These are phyloP conservation scores for Ditylenchus weischeri DNA, from an alignment of 2,888 invertebrate genomes.

Conservation along the genomic window DNA sequence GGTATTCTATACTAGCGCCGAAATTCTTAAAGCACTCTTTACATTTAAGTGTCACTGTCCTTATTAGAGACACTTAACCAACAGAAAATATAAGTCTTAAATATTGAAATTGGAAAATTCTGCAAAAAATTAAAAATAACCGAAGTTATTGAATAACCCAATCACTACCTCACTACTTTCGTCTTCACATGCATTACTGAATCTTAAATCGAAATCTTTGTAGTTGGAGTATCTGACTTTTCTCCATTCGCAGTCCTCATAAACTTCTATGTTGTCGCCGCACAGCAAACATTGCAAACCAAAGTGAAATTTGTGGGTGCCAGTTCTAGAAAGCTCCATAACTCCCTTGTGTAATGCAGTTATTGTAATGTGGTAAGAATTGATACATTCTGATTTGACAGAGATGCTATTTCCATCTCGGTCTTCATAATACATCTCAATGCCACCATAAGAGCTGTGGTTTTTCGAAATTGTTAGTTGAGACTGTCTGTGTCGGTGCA, in stretches of 20 bases:
- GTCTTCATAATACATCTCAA: not conserved
- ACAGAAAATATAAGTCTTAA: no score
- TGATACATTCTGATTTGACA: not conserved
- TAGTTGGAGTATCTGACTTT: slow-evolving; percentile 1
- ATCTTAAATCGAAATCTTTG: no score
- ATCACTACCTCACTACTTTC: no score
- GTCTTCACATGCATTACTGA: no score
- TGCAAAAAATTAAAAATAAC: no score
- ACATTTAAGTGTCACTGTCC: no score
- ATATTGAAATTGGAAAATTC: no score
- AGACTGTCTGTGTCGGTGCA: not conserved
- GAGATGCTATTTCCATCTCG: not conserved
- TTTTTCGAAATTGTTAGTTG: not conserved
- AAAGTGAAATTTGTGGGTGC: not conserved
- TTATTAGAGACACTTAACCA: no score
- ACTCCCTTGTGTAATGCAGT: not conserved
- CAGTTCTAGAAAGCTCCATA: not conserved
- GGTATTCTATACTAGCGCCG: no score
- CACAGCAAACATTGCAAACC: slow-evolving; percentile 8
- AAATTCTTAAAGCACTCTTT: no score
- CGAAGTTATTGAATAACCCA: no score
- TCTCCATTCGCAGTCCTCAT: slow-evolving; percentile 1
- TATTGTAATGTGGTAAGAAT: not conserved
- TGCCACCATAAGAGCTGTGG: not conserved
- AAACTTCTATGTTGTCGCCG: not conserved